Base-by-base conservation (phyloP, 2,888 invertebrate species). In the Xylophagus ater region DNA sequence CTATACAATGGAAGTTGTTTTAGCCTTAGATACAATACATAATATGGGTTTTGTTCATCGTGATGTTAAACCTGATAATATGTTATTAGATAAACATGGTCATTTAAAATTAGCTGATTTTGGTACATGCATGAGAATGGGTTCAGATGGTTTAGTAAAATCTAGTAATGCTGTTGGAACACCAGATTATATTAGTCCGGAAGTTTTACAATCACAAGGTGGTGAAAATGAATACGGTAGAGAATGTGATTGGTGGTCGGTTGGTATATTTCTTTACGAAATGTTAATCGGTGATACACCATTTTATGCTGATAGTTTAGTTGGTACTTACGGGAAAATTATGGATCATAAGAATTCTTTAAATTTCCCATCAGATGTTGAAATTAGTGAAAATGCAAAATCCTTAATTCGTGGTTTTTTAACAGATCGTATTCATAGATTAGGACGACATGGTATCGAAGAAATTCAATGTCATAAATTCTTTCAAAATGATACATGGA, bases 211-310 rank as follows among this genome's bases (percentile, higher is more conserved):
- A 61, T 94, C 94, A 24, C 96, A 96, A 67, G 93, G 93, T 48
- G 86, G 87, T 25, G 88, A 90, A 59, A 92, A 92, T 41, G 86
- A 89, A 43, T 98, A 98, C 64, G 97, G 97, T 0, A 74, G 92
- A 29, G 97, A 98, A 66, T 96, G 94, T 68, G 96, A 97, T 68
- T 96, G 93, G 92, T 97, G 96, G 96, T 94, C 96, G 14, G 96
- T 97, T 18, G 98, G 98, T 39, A 94, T 98, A 53, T 93, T 98
- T 65, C 76, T 98, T 3, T 98, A 93, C 65, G 98, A 98, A 73
- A 96, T 98, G 96, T 71, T 98, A 37, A 85, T 93, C 42, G 94
- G 94, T 6, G 98, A 99, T 64, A 94, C 98, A 9, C 98, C 98
- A 1, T 98, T 98, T 68, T 97, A 92, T 67, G 97, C 97, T 3